A percentile compares a stretch with the other conserved stretches of the same genome.
These are phyloP conservation scores for Heliconius hermathena DNA, from an alignment of 1,140 invertebrate genomes.

Conservation along the genomic window DNA sequence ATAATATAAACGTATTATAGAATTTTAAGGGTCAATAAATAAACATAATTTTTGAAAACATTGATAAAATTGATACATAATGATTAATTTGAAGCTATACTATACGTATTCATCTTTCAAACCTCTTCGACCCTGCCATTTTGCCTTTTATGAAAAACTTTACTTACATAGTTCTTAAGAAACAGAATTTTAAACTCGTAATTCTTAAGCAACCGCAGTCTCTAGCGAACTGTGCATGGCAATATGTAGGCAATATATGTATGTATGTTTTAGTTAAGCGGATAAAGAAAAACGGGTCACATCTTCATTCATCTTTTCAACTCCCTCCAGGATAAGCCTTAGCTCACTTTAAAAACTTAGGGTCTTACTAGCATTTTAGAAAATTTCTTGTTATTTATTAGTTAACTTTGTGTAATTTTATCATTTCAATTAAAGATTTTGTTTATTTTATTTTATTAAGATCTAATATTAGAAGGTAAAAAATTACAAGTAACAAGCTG, in stretches of 20 bases:
- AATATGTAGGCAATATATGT: background rate
- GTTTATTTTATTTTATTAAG: background rate
- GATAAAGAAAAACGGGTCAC: slow-evolving; percentile 47
- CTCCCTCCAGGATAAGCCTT: slow-evolving; percentile 41
- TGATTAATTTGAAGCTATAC: too few species aligned
- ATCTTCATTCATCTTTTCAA: slow-evolving; percentile 48
- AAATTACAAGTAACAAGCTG: too few species aligned
- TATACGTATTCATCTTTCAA: too few species aligned
- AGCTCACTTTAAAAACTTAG: slow-evolving; percentile 44
- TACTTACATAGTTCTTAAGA: background rate
- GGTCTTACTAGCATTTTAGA: background rate
- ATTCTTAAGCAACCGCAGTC: background rate
- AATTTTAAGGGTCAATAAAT: too few species aligned
- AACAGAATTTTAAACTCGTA: background rate
- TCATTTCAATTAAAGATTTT: background rate
- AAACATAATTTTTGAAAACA: too few species aligned
- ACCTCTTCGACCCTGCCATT: background rate
- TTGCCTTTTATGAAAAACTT: background rate
- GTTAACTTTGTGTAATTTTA: background rate
- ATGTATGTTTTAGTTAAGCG: slow-evolving; percentile 40
- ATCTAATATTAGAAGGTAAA: too few species aligned
- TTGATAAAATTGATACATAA: too few species aligned
- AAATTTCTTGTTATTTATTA: background rate
- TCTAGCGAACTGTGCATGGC: background rate
- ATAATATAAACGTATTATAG: too few species aligned